Base-by-base conservation (phyloP, 2,797 vertebrate genomes). In the Hyperoplus immaculatus region DNA sequence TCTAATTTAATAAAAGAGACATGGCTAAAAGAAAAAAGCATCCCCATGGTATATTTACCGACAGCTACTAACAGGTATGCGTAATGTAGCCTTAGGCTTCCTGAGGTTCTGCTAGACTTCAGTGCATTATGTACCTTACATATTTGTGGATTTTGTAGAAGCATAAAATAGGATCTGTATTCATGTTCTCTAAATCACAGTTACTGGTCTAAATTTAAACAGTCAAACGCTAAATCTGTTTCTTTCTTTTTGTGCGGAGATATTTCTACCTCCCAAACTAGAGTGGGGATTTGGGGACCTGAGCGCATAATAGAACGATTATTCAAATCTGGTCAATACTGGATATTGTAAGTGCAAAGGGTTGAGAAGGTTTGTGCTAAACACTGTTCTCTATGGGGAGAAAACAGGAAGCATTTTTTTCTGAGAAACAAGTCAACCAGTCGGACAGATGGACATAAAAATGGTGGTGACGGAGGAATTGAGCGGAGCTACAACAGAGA, bases 231-330 rank as follows among this genome's bases (percentile, higher is more conserved):
- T 6, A 65, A 77, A 77, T 81, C 62, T 47, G 45, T 50, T 70
- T 58, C 55, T 49, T 56, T 72, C 47, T 73, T 21, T 79, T 77
- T 75, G 7, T 50, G 43, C 82, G 68, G 53, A 75, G 81, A 80
- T 80, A 75, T 77, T 68, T 79, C 63, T 76, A 73, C 81, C 69
- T 84, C 49, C 69, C 62, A 80, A 76, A 83, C 78, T 68, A 39
- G 66, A 7, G 15, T 21, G 21, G 85, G 79, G 88, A 89, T 84
- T 85, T 80, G 12, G 77, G 76, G 84, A 82, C 75, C 58, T 79
- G 72, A 83, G 63, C 62, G 72, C 73, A 89, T 88, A 91, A 91
- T 86, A 80, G 79, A 90, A 84, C 79, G 75, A 90, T 91, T 85
- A 86, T 91, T 93, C 67, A 88, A 86, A 90, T 85, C 65, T 72